Evolutionary conservation across 2,797 vertebrate genomes (phyloP).

Genomic region (Bradypodion ventrale): DNA sequence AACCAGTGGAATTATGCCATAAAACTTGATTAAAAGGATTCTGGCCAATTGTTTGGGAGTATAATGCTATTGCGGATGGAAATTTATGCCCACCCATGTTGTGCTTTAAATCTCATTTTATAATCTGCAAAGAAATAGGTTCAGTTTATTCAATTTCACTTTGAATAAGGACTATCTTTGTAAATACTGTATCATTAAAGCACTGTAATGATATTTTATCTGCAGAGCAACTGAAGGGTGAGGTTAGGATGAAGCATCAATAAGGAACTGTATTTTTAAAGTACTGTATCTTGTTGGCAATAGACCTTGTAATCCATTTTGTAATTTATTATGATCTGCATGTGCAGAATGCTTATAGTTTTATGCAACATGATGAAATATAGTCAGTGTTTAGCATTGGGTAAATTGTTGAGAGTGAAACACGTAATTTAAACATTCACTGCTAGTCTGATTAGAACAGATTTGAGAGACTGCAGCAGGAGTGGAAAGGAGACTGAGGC

Average conservation of each 20-base stretch:
- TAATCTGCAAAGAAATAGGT: background rate
- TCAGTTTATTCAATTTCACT: background rate
- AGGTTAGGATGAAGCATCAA: background rate
- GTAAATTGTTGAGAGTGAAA: background rate
- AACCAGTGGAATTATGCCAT: too few species aligned
- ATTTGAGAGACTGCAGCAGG: background rate
- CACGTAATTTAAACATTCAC: background rate
- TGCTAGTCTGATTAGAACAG: background rate
- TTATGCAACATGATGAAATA: background rate
- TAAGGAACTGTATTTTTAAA: background rate
- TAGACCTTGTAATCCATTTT: background rate
- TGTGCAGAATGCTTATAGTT: background rate
- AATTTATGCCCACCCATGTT: background rate
- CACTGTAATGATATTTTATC: conserved; percentile 17
- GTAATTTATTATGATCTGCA: background rate
- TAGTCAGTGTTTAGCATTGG: background rate
- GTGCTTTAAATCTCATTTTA: background rate
- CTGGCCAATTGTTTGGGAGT: too few species aligned
- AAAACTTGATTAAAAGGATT: too few species aligned
- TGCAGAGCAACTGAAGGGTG: background rate
- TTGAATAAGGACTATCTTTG: background rate
- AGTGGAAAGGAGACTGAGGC: too few species aligned
- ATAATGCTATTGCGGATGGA: background rate
- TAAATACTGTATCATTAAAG: background rate
- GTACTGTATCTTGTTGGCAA: background rate